phyloP scores from a whole-genome alignment of 2,888 invertebrate genomes.

The Drosophila prolongata region DNA sequence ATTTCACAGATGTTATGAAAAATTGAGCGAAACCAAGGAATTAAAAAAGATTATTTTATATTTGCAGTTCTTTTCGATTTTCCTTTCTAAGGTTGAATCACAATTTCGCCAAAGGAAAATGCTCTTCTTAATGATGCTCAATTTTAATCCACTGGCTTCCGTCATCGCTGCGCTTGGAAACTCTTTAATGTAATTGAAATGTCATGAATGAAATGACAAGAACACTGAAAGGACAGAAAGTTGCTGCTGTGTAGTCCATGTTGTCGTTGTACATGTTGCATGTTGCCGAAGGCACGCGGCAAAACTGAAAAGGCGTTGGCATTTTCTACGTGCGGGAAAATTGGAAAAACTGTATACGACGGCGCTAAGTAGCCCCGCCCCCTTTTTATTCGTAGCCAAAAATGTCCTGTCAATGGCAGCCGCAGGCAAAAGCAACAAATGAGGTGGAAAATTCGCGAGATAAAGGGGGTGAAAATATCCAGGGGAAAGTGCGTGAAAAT shows the following conservation, averaged over 20 bases:
- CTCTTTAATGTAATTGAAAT: slow-evolving; percentile 54
- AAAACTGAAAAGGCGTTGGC: slow-evolving; percentile 20
- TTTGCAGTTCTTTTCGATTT: background rate
- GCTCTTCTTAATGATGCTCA: slow-evolving; percentile 7
- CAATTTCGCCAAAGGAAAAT: background rate
- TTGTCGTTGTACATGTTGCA: slow-evolving; percentile 27
- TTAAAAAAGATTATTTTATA: too few relatives aligned
- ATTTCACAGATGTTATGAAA: too few relatives aligned
- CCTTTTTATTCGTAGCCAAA: slow-evolving; percentile 31
- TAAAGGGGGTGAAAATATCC: background rate
- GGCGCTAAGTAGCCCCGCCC: slow-evolving; percentile 43
- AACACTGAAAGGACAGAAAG: slow-evolving; percentile 21
- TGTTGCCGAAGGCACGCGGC: slow-evolving; percentile 28
- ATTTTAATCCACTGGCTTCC: slow-evolving; percentile 28
- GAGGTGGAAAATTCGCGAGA: background rate
- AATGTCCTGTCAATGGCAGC: slow-evolving; percentile 61
- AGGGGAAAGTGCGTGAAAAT: background rate
- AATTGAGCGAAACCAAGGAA: too few relatives aligned
- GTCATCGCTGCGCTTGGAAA: slow-evolving; percentile 4
- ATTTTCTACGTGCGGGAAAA: slow-evolving; percentile 17
- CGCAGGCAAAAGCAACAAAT: slow-evolving; percentile 35
- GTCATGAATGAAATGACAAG: slow-evolving; percentile 52
- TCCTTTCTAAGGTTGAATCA: background rate
- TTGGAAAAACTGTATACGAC: slow-evolving; percentile 12
- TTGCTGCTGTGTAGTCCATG: slow-evolving; percentile 10